Evolutionary conservation across 2,888 invertebrate genomes (phyloP), one percentile per base, ranked within the genome.

Genomic region (Hyalella azteca): DNA sequence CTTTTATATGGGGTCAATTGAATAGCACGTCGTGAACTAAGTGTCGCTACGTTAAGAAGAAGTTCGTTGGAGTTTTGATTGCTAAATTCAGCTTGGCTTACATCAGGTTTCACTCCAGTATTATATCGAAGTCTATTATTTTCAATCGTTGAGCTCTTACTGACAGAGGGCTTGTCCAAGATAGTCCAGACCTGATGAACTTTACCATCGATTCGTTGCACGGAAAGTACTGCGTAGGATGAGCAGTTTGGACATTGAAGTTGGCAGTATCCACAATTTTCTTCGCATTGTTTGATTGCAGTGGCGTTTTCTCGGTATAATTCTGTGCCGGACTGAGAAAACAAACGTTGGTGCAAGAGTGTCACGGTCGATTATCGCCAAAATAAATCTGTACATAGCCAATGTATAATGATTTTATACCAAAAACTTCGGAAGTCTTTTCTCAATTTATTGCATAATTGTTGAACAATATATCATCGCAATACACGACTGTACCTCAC

Each of bases 181-280:
- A 66, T 66, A 19, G 36, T 66, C 66, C 66, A 66, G 36, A 66
- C 66, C 19, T 66, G 66, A 32, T 66, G 66, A 19, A 66, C 19
- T 66, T 32, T 66, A 36, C 66, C 66, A 29, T 66, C 66, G 22
- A 66, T 66, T 36, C 66, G 39, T 36, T 66, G 66, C 22, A 66
- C 66, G 4, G 66, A 66, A 11, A 66, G 66, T 9, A 29, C 66
- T 5, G 66, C 66, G 39, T 66, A 36, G 11, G 66, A 66, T 19
- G 66, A 36, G 66, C 66, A 66, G 66, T 66, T 66, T n/a, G 66
- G 66, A n/a, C 66, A 66, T n/a, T 66, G 29, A 19, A 66, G 66
- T 1, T 66, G 66, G 29, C 66, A 66, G 66, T 36, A 66, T 7
- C 66, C 66, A 19, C 66, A 66, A 1, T 32, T 66, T 36, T 66